phyloP scores from a whole-genome alignment of 2,888 invertebrate genomes.

The Drosophila atripex region DNA sequence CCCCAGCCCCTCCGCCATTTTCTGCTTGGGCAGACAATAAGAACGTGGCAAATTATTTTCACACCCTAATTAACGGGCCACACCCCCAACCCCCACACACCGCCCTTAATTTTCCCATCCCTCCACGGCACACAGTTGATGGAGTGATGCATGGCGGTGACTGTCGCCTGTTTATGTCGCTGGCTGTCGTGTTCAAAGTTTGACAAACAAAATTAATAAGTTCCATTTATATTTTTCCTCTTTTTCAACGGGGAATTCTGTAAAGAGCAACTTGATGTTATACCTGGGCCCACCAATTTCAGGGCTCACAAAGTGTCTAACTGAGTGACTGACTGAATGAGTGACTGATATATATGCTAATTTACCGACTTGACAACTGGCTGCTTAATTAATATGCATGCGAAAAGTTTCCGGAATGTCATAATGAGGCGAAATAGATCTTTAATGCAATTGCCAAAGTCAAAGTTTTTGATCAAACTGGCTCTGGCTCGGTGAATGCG shows the following conservation, averaged over 20 bases:
- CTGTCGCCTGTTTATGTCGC: conserved; percentile 33
- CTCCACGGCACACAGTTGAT: conserved; percentile 17
- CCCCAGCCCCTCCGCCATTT: conserved; percentile 14
- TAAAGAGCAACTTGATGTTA: conserved; percentile 30
- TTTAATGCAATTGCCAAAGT: conserved; percentile 64
- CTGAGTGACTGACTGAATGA: conserved; percentile 11
- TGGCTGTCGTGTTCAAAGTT: conserved; percentile 31
- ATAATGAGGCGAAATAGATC: conserved; percentile 68
- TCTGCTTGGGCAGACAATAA: conserved; percentile 23
- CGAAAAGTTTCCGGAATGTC: conserved; percentile 54
- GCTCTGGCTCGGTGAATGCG: neutral
- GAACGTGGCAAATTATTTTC: conserved; percentile 59
- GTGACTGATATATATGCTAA: conserved; percentile 37
- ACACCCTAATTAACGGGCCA: conserved; percentile 59
- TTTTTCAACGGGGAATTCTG: conserved; percentile 4
- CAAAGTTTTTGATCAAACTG: conserved; percentile 32
- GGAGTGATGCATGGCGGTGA: conserved; percentile 50
- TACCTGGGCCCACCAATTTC: conserved; percentile 57
- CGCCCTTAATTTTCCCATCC: neutral
- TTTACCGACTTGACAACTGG: conserved; percentile 48
- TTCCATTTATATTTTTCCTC: conserved; percentile 34
- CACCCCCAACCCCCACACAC: conserved; percentile 1
- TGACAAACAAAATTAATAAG: conserved; percentile 57
- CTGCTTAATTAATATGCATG: conserved; percentile 69
- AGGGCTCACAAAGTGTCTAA: conserved; percentile 17